phyloP scores from a whole-genome alignment of 30 jellyfish, hydroid and myxozoan species.

The Hydractinia symbiolongicarpus region DNA sequence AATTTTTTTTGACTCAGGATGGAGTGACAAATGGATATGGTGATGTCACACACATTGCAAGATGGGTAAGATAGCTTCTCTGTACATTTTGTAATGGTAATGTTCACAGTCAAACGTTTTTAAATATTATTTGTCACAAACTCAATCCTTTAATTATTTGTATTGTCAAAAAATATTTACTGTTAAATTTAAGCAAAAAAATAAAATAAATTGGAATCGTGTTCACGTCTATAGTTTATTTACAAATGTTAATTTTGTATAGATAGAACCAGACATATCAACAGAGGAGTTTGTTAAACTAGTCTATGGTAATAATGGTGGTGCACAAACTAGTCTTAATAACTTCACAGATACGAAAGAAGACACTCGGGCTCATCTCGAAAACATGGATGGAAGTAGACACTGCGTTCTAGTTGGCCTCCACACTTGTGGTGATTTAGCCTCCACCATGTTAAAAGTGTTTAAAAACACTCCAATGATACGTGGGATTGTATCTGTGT shows the following conservation, averaged over 20 bases:
- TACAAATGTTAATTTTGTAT: background rate
- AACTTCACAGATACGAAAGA: too few species aligned
- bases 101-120: background rate
- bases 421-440: constrained; percentile 86
- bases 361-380: background rate
- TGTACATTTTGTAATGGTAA: too few species aligned
- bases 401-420: constrained; percentile 58
- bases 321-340: too few species aligned
- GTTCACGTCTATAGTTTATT: too few species aligned
- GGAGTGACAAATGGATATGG: too few species aligned
- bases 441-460: constrained; percentile 66
- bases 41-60: too few species aligned
- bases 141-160: background rate
- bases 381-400: background rate
- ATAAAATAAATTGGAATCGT: too few species aligned
- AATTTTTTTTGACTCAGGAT: background rate
- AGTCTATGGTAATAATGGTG: background rate
- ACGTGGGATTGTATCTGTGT: constrained; percentile 56
- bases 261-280: constrained; percentile 26
- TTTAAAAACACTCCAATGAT: constrained; percentile 40
- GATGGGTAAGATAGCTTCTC: too few species aligned
- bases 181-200: too few species aligned
- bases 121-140: background rate
- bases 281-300: background rate
- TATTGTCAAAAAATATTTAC: too few species aligned